phyloP scores from a whole-genome alignment of 1,140 invertebrate genomes.

The Neuroterus valhalla region DNA sequence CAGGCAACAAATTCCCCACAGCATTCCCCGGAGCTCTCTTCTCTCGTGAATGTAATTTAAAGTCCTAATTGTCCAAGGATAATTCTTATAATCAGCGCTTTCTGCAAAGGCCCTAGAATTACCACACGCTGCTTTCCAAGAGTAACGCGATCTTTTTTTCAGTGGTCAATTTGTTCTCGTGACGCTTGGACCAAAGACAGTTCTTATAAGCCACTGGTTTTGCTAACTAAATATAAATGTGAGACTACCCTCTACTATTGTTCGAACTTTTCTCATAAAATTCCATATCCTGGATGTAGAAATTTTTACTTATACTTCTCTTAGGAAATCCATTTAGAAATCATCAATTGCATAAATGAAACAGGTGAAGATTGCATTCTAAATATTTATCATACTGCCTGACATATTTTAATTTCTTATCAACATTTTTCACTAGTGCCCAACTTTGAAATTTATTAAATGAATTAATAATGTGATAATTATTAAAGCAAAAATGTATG shows the following conservation, averaged over 20 bases:
- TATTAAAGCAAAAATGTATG: too few species aligned
- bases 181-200: slow-evolving; percentile 37
- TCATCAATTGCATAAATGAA: too few species aligned
- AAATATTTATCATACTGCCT: too few species aligned
- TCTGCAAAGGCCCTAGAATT: slow-evolving; percentile 42
- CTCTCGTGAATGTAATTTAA: slow-evolving; percentile 54
- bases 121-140: slow-evolving; percentile 42
- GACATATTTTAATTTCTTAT: too few species aligned
- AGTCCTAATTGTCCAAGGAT: slow-evolving; percentile 53
- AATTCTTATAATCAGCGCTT: slow-evolving; percentile 56
- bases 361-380: too few species aligned
- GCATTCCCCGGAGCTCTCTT: slow-evolving; percentile 32
- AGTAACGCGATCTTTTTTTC: slow-evolving; percentile 39
- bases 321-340: too few species aligned
- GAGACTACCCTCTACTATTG: neutral
- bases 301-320: neutral
- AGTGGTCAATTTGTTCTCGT: slow-evolving; percentile 30
- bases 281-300: neutral
- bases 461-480: too few species aligned
- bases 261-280: neutral
- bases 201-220: slow-evolving; percentile 31
- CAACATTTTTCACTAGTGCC: too few species aligned
- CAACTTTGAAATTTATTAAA: too few species aligned
- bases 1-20: slow-evolving; percentile 36
- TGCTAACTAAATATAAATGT: neutral